Evolutionary conservation across 2,113 vertebrate genomes (phyloP).

Genomic region (human (Homo sapiens)): GRCh38 chr15:39589001-39589500

Average conservation of each 20-base stretch:
- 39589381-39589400: not conserved
- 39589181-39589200: slow-evolving; percentile 70
- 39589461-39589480: not conserved
- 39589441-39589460: not conserved
- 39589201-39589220: slow-evolving; percentile 94
- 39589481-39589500: not conserved
- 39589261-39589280: slow-evolving; percentile 96
- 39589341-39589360: slow-evolving; percentile 94
- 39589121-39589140: too few relatives aligned
- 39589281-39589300: slow-evolving; percentile 94
- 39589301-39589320: slow-evolving; percentile 95
- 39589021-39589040: slow-evolving; percentile 96
- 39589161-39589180: not conserved
- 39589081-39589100: slow-evolving; percentile 89
- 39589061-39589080: slow-evolving; percentile 93
- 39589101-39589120: not conserved
- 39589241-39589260: slow-evolving; percentile 96
- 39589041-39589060: slow-evolving; percentile 92
- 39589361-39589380: fast-evolving
- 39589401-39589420: not conserved
- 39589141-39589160: not conserved
- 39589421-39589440: not conserved
- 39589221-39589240: slow-evolving; percentile 92
- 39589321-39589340: slow-evolving; percentile 91
- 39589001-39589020: slow-evolving; percentile 94